These are phyloP conservation scores for Cavia aperea DNA, from an alignment of 2,113 vertebrate species.

Conservation along the genomic window DNA sequence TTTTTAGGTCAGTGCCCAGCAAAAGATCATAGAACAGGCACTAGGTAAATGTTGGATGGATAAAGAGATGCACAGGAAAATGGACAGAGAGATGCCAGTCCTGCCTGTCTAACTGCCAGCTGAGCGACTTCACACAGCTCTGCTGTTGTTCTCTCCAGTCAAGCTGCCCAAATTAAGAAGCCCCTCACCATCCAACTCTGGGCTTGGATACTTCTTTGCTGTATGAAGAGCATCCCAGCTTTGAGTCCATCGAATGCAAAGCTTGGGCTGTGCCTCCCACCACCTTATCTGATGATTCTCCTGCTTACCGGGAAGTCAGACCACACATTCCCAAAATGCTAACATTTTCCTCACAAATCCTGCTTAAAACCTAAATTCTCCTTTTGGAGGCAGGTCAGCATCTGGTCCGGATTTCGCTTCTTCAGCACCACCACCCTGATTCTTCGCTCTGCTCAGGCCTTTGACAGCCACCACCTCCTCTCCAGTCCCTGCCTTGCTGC, in stretches of 20 bases:
- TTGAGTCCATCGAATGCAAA: not conserved
- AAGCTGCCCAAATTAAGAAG: no score
- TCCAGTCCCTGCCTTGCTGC: not conserved
- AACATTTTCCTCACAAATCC: not conserved
- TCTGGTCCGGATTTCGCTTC: not conserved
- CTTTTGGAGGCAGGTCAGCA: not conserved
- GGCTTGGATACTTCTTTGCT: not conserved
- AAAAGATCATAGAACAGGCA: not conserved
- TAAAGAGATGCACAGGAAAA: not conserved
- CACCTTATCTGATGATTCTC: no score
- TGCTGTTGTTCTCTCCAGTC: no score
- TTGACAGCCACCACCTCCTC: rapidly evolving
- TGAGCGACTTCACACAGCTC: not conserved
- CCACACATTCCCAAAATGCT: not conserved
- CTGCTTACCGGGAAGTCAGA: not conserved
- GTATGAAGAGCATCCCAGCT: rapidly evolving
- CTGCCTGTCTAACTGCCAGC: not conserved
- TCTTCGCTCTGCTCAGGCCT: not conserved
- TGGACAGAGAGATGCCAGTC: rapidly evolving
- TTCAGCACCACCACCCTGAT: not conserved
- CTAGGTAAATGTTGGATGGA: not conserved
- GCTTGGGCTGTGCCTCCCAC: not conserved
- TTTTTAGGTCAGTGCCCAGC: not conserved
- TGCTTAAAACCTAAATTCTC: not conserved
- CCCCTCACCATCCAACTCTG: not conserved